Evolutionary conservation across 2,888 invertebrate species (phyloP).

Genomic region (Hecatera dysodea): DNA sequence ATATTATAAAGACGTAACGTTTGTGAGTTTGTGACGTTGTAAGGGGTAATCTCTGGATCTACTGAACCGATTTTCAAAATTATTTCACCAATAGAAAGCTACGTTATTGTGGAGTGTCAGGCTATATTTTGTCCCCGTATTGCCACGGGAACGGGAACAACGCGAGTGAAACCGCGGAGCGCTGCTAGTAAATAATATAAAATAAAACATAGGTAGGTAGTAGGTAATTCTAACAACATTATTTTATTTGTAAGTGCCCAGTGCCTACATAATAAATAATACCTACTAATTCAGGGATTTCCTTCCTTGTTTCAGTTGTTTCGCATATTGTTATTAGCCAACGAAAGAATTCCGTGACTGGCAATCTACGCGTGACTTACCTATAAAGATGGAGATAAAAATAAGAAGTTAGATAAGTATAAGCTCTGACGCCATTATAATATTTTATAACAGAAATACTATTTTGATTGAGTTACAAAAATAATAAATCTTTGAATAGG

Average conservation of each 20-base stretch:
- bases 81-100: too few relatives aligned
- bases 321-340: background rate
- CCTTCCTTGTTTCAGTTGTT: conserved; percentile 43
- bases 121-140: too few relatives aligned
- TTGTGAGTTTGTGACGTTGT: too few relatives aligned
- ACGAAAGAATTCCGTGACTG: background rate
- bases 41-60: too few relatives aligned
- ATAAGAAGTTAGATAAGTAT: background rate
- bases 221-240: background rate
- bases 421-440: background rate
- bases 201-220: background rate
- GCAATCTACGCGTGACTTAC: background rate
- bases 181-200: too few relatives aligned
- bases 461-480: background rate
- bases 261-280: background rate
- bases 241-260: background rate
- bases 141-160: too few relatives aligned
- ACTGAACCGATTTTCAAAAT: too few relatives aligned
- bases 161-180: too few relatives aligned
- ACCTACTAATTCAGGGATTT: conserved; percentile 16
- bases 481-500: background rate
- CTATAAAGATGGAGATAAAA: too few relatives aligned
- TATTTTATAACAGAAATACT: background rate
- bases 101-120: too few relatives aligned
- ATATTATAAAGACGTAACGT: too few relatives aligned